phyloP scores from a whole-genome alignment of 2,888 invertebrate genomes.

The Diarsia dahlii region DNA sequence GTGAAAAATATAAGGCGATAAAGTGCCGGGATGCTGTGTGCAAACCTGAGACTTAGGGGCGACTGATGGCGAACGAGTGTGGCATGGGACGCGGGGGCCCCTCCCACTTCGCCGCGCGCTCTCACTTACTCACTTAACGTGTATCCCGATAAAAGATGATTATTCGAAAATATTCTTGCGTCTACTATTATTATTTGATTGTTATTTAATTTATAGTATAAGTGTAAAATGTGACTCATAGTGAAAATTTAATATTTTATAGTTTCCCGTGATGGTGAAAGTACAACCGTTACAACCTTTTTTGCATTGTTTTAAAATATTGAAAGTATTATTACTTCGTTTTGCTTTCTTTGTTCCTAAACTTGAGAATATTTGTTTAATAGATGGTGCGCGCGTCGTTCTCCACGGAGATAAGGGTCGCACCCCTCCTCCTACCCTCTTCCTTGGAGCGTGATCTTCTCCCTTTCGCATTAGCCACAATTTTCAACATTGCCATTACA shows the following conservation, averaged over 20 bases:
- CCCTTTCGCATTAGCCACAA: slow-evolving; percentile 76
- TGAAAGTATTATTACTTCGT: slow-evolving; percentile 23
- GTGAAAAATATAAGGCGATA: slow-evolving; percentile 71
- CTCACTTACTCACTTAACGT: slow-evolving; percentile 73
- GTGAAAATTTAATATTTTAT: not conserved
- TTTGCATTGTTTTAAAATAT: slow-evolving; percentile 11
- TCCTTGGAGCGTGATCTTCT: slow-evolving; percentile 70
- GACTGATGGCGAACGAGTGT: slow-evolving; percentile 85
- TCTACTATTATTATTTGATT: not conserved
- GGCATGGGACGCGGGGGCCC: slow-evolving; percentile 80
- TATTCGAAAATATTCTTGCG: slow-evolving; percentile 26
- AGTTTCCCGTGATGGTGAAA: not conserved
- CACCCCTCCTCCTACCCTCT: slow-evolving; percentile 63
- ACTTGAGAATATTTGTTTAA: slow-evolving; percentile 54
- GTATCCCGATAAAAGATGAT: slow-evolving; percentile 46
- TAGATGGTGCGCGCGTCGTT: slow-evolving; percentile 79
- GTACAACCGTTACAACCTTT: not conserved
- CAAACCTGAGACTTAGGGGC: slow-evolving; percentile 89
- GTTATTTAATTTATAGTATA: not conserved
- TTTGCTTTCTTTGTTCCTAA: slow-evolving; percentile 58
- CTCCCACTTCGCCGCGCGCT: slow-evolving; percentile 73
- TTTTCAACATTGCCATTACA: slow-evolving; percentile 69
- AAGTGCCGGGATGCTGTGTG: slow-evolving; percentile 85
- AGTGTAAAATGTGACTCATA: not conserved
- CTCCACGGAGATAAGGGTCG: slow-evolving; percentile 68